Conservation (phyloP, 2,888 invertebrate species). For the Sinopyrophorus schimmeli region DNA sequence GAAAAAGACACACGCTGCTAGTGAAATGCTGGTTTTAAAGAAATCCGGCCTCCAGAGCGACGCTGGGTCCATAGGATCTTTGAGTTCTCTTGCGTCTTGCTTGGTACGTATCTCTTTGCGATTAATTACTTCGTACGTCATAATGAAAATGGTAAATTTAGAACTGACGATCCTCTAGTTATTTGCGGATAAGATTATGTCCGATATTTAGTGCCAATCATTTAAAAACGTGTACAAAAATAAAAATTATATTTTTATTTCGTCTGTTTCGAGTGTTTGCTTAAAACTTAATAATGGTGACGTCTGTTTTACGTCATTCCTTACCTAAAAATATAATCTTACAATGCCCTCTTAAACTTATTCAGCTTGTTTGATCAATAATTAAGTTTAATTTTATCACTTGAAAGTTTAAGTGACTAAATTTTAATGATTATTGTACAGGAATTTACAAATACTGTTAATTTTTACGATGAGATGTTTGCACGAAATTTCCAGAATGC, state of each 20-base stretch:
- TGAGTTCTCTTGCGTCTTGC: slow-evolving; percentile 37
- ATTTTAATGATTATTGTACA: no score
- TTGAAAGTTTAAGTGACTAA: no score
- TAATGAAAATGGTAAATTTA: slow-evolving; percentile 8
- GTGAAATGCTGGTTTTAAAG: slow-evolving; percentile 44
- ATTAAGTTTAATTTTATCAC: no score
- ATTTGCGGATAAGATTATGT: slow-evolving; percentile 10
- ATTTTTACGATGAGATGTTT: no score
- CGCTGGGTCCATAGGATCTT: slow-evolving; percentile 38
- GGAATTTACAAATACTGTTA: no score
- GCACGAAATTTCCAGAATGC: no score
- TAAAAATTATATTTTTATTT: slow-evolving; percentile 17
- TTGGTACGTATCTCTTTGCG: slow-evolving; percentile 29
- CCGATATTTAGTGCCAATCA: slow-evolving; percentile 10
- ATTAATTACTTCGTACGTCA: slow-evolving; percentile 1
- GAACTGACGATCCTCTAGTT: slow-evolving; percentile 8
- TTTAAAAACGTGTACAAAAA: slow-evolving; percentile 12
- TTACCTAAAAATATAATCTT: no score
- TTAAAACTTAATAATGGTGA: slow-evolving; percentile 11
- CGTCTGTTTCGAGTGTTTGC: slow-evolving; percentile 10
- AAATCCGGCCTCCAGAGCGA: slow-evolving; percentile 41
- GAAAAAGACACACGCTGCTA: slow-evolving; percentile 6
- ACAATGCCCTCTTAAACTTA: no score
- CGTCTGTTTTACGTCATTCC: slow-evolving; percentile 16
- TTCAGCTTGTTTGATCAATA: no score